Percentiles rank a stretch among this genome's conserved stretches.
phyloP scores from a whole-genome alignment of 2,888 invertebrate genomes.

The Nasonia oneida region DNA sequence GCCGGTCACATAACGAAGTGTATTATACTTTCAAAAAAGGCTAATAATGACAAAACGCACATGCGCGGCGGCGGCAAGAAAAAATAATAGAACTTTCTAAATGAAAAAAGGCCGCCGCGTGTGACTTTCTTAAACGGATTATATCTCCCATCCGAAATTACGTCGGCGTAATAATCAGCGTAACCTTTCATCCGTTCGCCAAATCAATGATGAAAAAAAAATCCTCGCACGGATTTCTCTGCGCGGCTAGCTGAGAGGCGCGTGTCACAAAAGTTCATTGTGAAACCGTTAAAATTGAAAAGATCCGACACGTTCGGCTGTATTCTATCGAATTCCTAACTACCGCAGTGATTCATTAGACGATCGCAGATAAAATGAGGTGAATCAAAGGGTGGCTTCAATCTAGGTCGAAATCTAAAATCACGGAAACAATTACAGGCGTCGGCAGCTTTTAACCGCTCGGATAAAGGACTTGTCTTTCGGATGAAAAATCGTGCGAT shows the following conservation, averaged over 20 bases:
- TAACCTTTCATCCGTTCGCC: constrained; percentile 43
- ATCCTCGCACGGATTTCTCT: constrained; percentile 20
- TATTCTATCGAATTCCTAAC: background rate
- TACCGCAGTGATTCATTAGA: constrained; percentile 11
- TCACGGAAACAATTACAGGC: background rate
- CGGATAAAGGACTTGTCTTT: background rate
- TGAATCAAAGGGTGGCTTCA: background rate
- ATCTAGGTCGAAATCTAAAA: background rate
- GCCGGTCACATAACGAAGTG: constrained; percentile 43
- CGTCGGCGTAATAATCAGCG: constrained; percentile 42
- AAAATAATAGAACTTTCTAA: constrained; percentile 57
- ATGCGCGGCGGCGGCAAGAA: background rate
- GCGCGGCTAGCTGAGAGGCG: background rate
- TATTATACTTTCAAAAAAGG: constrained; percentile 54
- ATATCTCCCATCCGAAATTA: constrained; percentile 47
- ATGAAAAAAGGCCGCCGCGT: constrained; percentile 36
- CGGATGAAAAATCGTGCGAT: background rate
- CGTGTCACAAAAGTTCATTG: constrained; percentile 1
- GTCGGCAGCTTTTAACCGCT: background rate
- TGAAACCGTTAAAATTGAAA: constrained; percentile 34
- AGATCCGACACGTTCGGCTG: background rate
- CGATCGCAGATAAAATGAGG: background rate
- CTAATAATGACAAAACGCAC: constrained; percentile 43
- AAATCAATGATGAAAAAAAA: constrained; percentile 38
- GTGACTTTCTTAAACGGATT: constrained; percentile 54